Percentiles rank a stretch among this genome's conserved stretches.
phyloP scores from a whole-genome alignment of 1,140 invertebrate species.

The Paraescarpia echinospica region DNA sequence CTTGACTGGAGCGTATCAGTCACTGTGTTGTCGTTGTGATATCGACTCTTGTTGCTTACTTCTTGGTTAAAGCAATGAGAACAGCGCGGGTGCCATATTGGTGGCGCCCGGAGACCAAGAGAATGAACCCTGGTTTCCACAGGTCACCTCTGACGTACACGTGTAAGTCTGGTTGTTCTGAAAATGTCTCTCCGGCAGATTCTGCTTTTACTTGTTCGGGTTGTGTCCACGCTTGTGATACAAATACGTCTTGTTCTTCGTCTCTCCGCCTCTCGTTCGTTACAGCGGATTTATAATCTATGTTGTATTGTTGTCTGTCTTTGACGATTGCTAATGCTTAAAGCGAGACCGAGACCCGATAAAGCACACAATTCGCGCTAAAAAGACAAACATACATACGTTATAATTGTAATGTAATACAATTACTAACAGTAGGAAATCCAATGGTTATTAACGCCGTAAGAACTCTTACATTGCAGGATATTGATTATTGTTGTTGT shows the following conservation, averaged over 20 bases:
- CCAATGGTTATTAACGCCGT: background rate
- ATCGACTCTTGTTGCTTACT: background rate
- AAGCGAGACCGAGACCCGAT: background rate
- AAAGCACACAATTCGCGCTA: background rate
- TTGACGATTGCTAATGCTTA: background rate
- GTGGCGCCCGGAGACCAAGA: background rate
- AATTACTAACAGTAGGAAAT: conserved; percentile 1
- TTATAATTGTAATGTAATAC: background rate
- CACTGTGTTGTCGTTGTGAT: background rate
- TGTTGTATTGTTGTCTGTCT: background rate
- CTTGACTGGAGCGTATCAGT: background rate
- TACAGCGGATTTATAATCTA: background rate
- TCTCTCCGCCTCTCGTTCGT: background rate
- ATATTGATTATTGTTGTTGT: background rate
- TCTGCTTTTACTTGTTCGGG: background rate
- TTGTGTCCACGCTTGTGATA: background rate
- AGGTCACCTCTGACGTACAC: background rate
- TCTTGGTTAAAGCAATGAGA: background rate
- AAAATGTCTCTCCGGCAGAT: background rate
- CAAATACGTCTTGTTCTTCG: background rate
- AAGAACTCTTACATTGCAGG: background rate
- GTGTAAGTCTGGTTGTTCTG: background rate
- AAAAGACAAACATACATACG: background rate
- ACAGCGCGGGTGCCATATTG: background rate
- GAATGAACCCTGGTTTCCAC: background rate